Evolutionary conservation across 2,797 vertebrate species (phyloP), one percentile per base, ranked within the genome.

Genomic region (Astyanax mexicanus): DNA sequence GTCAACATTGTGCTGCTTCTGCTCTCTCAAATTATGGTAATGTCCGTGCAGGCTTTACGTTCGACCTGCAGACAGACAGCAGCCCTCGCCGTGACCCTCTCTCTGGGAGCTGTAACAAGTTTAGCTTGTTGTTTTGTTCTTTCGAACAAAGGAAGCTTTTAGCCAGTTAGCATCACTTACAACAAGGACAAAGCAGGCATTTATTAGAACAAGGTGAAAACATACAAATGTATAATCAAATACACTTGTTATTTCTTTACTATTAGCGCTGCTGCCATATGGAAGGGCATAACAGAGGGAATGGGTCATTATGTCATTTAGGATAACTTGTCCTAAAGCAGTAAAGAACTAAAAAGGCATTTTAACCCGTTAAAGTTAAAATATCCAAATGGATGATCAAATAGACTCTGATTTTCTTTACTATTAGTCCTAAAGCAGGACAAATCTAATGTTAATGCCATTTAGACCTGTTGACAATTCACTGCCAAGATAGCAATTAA

Each of bases 41-140:
- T 84, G 58, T 35, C 69, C 54, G 37, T 65, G 72, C 57, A 81
- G 67, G 61, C 69, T 42, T 57, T 29, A 69, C 71, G 74, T 65
- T 57, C 54, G 71, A 74, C 74, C 76, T 65, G 52, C 47, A 65
- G 58, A 89, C 89, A 88, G 86, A 85, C 86, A 84, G 72, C 51
- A 69, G 81, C 51, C 80, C 79, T 54, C 35, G 49, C 65, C 66
- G 71, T 85, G 86, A 86, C 64, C 44, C 32, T 88, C 81, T 84
- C 87, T 79, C n/a, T 32, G 77, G 86, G 85, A 86, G 60, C 72
- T 70, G 80, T 86, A 84, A 87, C 72, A 81, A 75, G 82, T 85
- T 89, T 83, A 80, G 77, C 79, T 32, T 85, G 82, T 84, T 85
- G 65, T 81, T 80, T 77, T 72, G 49, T 15, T 49, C 71, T 81